These are phyloP conservation scores for Trichonephila clavipes DNA, from an alignment of 1,140 invertebrate genomes.

Conservation along the genomic window DNA sequence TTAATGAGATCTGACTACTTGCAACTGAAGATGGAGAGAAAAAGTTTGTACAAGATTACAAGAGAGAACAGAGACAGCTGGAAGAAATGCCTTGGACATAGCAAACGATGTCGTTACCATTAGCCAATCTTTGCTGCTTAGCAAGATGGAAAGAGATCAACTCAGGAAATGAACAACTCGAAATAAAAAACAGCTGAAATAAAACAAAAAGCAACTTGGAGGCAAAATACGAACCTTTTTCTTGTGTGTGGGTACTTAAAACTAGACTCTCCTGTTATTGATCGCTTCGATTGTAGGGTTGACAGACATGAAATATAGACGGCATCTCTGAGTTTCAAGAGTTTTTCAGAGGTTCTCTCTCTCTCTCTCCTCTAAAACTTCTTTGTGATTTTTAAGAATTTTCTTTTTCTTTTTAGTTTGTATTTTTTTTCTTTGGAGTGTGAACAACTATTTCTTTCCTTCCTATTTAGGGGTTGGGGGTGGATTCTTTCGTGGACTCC, in stretches of 20 bases:
- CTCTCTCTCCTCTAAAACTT: slow-evolving; percentile 46
- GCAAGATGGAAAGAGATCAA: slow-evolving; percentile 63
- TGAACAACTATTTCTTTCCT: slow-evolving; percentile 57
- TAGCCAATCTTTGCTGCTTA: slow-evolving; percentile 63
- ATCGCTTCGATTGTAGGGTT: slow-evolving; percentile 71
- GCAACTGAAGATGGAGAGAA: not conserved
- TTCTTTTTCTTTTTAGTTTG: slow-evolving; percentile 58
- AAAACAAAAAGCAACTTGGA: slow-evolving; percentile 21
- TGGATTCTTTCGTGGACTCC: not conserved
- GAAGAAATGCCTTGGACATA: slow-evolving; percentile 45
- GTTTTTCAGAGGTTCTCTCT: slow-evolving; percentile 47
- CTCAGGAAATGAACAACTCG: slow-evolving; percentile 45
- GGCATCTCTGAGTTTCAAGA: slow-evolving; percentile 73
- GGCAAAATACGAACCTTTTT: slow-evolving; percentile 63
- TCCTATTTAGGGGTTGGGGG: not conserved
- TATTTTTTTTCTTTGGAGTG: slow-evolving; percentile 36
- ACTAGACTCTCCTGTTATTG: slow-evolving; percentile 68
- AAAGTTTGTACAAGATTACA: not conserved
- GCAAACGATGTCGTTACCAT: slow-evolving; percentile 66
- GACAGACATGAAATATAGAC: slow-evolving; percentile 75
- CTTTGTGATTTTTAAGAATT: slow-evolving; percentile 52
- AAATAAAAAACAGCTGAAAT: slow-evolving; percentile 17
- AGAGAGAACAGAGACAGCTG: slow-evolving; percentile 16
- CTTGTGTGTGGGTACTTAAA: slow-evolving; percentile 59
- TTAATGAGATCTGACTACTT: not conserved